Conservation (phyloP, 2,797 vertebrate genomes). For the Tragelaphus oryx region DNA sequence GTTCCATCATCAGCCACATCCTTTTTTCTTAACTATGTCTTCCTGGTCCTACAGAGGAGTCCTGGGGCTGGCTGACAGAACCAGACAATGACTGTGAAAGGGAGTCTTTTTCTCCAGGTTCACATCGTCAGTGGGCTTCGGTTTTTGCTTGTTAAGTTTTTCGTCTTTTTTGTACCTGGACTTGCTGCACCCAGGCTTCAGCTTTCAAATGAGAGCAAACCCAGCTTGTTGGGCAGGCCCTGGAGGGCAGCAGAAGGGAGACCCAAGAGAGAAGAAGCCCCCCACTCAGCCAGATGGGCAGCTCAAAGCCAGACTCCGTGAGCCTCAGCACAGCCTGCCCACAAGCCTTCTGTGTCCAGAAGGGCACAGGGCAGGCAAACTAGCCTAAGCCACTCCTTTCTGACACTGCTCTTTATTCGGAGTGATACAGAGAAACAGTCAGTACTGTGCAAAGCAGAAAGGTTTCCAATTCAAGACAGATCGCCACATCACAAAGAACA, state of each 20-base stretch:
- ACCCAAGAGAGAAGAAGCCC: background rate
- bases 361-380: background rate
- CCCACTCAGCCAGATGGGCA: background rate
- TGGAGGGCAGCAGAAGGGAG: background rate
- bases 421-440: background rate
- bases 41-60: constrained; percentile 40
- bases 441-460: background rate
- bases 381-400: background rate
- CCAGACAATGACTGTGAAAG: constrained; percentile 24
- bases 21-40: background rate
- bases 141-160: background rate
- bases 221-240: background rate
- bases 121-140: background rate
- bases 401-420: background rate
- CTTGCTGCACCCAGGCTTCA: background rate
- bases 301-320: background rate
- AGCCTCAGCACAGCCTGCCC: background rate
- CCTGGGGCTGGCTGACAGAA: background rate
- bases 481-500: background rate
- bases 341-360: background rate
- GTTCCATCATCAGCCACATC: background rate
- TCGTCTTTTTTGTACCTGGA: background rate
- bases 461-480: background rate
- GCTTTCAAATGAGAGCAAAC: background rate
- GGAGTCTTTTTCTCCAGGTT: constrained; percentile 19